Base-by-base conservation (phyloP, 2,888 invertebrate genomes). In the Proisotoma minuta region DNA sequence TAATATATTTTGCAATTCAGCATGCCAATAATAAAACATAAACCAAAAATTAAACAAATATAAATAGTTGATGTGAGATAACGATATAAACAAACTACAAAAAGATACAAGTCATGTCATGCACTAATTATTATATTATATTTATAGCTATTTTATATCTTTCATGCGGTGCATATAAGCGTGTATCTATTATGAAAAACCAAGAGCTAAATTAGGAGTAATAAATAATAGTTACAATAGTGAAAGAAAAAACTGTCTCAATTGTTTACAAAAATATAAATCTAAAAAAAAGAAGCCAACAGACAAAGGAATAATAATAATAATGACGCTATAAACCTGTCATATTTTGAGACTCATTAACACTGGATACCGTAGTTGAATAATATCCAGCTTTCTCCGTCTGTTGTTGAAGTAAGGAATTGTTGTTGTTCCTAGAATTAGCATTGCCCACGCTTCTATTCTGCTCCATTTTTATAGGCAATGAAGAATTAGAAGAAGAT, bases 321-420 rank as follows among this genome's bases (percentile, higher is more conserved):
- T n/a, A n/a, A n/a, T n/a, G 5, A n/a, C 20, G 47, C 5, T n/a
- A 47, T n/a, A 47, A 54, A 54, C 54, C 54, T 54, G 52, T 52
- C 27, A 12, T 28, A 8, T 34, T 12, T 54, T 27, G 27, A 34
- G 54, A 27, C 54, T 54, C 39, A 54, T 54, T 54, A 54, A 54
- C 22, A 54, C 40, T 54, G 18, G 39, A 34, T 54, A 54, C 10
- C 8, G 34, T 34, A 10, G 34, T 34, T 10, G 34, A 34, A n/a
- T n/a, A n/a, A n/a, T n/a, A n/a, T n/a, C n/a, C n/a, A n/a, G n/a
- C n/a, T 15, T 34, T 34, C 15, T 34, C 34, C 15, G 8, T 15
- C 34, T 10, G 8, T 8, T 8, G 8, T 8, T 34, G 34, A 8
- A 34, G 8, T 8, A 10, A 8, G 15, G 34, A 10, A 34, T 8